Percentiles rank a stretch among this genome's conserved stretches.
Conservation (phyloP, 2,797 vertebrate genomes). For the Phyllotis vaccarum region DNA sequence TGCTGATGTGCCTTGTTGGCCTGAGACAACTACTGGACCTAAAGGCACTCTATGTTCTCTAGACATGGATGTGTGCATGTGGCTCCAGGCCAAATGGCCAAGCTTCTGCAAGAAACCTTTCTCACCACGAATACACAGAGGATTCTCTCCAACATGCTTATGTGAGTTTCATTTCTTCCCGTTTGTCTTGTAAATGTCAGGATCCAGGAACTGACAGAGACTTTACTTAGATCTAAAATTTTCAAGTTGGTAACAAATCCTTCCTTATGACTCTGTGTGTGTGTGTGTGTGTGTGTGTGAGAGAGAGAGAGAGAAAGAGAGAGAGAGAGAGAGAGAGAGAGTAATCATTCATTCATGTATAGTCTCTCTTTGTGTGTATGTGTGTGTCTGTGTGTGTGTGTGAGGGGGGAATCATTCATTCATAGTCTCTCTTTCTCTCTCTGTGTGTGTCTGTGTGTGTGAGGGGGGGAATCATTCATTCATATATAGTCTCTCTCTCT, state of each 20-base stretch:
- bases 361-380: too few species aligned
- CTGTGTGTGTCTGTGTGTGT: neutral
- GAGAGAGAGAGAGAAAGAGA: too few species aligned
- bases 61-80: neutral
- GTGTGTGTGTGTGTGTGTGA: too few species aligned
- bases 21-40: neutral
- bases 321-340: too few species aligned
- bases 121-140: neutral
- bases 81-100: neutral
- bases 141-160: neutral
- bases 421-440: too few species aligned
- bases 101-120: neutral
- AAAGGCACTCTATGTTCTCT: neutral
- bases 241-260: neutral
- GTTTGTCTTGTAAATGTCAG: neutral
- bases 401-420: too few species aligned
- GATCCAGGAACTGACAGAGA: neutral
- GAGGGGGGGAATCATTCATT: too few species aligned
- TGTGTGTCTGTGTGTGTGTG: too few species aligned
- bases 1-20: neutral
- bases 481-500: too few species aligned
- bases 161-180: neutral
- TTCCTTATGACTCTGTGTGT: neutral
- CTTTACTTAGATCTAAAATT: neutral
- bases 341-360: too few species aligned